A percentile compares a stretch with the other conserved stretches of the same genome.
phyloP scores from a whole-genome alignment of 2,113 vertebrate species.

The Cynopterus brachyotis region DNA sequence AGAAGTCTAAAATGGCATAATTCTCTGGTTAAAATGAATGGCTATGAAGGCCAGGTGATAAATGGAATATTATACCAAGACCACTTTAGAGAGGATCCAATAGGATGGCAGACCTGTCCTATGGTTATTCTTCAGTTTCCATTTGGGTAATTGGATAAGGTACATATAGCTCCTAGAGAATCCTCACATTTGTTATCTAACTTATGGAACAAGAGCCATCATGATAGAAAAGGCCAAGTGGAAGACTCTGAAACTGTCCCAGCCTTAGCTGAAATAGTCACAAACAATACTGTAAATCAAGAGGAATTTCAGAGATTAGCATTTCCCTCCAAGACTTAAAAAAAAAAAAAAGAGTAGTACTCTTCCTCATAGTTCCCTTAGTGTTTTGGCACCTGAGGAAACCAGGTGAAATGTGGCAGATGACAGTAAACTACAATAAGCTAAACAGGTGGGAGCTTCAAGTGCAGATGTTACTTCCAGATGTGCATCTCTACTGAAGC shows the following conservation, averaged over 20 bases:
- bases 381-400: not conserved
- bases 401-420: not conserved
- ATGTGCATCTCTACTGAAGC: not conserved
- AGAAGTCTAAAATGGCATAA: not conserved
- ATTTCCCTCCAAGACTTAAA: not conserved
- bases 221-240: not conserved
- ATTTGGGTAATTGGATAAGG: not conserved
- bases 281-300: not conserved
- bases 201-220: not conserved
- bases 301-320: conserved; percentile 16
- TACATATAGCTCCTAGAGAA: not conserved
- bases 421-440: not conserved
- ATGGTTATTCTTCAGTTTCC: not conserved
- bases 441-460: not conserved
- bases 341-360: not conserved
- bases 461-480: not conserved
- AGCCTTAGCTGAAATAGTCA: not conserved
- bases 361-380: not conserved
- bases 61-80: not conserved
- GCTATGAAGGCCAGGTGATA: not conserved
- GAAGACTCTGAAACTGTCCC: not conserved
- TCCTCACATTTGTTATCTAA: not conserved
- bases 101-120: not conserved
- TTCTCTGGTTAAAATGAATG: not conserved
- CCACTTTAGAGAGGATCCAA: not conserved